phyloP scores from a whole-genome alignment of 2,888 invertebrate genomes.

The Drosophila subquinaria region DNA sequence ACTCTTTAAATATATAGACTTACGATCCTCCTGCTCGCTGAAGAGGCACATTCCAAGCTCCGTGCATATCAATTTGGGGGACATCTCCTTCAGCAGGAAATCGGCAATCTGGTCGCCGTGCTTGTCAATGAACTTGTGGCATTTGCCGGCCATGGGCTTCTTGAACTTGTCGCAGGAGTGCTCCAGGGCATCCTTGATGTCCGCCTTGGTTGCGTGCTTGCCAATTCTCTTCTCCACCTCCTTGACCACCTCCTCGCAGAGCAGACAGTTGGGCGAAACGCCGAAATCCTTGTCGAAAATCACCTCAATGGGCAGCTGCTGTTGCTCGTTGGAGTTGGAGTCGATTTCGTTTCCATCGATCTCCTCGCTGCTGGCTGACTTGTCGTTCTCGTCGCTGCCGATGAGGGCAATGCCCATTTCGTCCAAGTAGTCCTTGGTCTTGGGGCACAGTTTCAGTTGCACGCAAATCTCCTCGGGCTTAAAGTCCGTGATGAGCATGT shows the following conservation, averaged over 20 bases:
- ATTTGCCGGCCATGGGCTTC: slow-evolving; percentile 86
- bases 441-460: slow-evolving; percentile 90
- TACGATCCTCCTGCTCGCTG: slow-evolving; percentile 80
- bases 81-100: slow-evolving; percentile 89
- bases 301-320: slow-evolving; percentile 77
- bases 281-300: slow-evolving; percentile 66
- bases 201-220: slow-evolving; percentile 78
- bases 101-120: slow-evolving; percentile 91
- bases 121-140: slow-evolving; percentile 90
- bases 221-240: slow-evolving; percentile 82
- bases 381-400: slow-evolving; percentile 55
- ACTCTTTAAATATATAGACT: slow-evolving; percentile 43
- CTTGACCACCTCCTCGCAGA: slow-evolving; percentile 83
- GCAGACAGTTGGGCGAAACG: slow-evolving; percentile 77
- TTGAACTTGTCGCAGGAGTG: slow-evolving; percentile 80
- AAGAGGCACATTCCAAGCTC: slow-evolving; percentile 88
- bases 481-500: slow-evolving; percentile 92
- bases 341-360: slow-evolving; percentile 66
- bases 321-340: slow-evolving; percentile 56
- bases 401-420: slow-evolving; percentile 73
- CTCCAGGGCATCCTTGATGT: slow-evolving; percentile 81
- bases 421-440: slow-evolving; percentile 85
- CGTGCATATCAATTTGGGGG: slow-evolving; percentile 90
- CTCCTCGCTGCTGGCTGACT: slow-evolving; percentile 55
- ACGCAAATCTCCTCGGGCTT: slow-evolving; percentile 92